Base-by-base conservation (phyloP, 1,140 invertebrate species). In the Melitaea cinxia region DNA sequence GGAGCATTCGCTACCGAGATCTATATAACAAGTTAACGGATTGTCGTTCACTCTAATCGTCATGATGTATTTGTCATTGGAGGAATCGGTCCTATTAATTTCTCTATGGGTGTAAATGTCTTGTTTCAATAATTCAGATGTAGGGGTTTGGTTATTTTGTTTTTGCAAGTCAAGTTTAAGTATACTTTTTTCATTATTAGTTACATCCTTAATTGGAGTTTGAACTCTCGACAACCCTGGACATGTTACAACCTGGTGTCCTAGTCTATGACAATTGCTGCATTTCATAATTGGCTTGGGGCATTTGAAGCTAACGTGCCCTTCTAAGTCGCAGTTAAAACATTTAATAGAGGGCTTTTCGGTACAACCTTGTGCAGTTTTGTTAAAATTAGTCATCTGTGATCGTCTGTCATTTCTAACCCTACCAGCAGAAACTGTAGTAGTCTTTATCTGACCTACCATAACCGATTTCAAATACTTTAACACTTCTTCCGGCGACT, bases 381-480 rank as follows among this genome's bases (percentile, higher is more conserved):
- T 33, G 30, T 33, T 9, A 14, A 0, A 37, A 0, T 37, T 15
- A 12, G 3, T 0, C 1, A 4, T 15, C 14, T 37, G 14, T 37
- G n/a, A n/a, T n/a, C n/a, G n/a, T 37, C n/a, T 4, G 2, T 2
- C 2, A 4, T 14, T 15, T 37, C n/a, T n/a, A n/a, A n/a, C n/a
- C n/a, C n/a, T n/a, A n/a, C n/a, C n/a, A n/a, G n/a, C n/a, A n/a
- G n/a, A n/a, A n/a, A n/a, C n/a, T n/a, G 0, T 4, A 3, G 14
- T 37, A 2, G 1, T 37, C n/a, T 15, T 37, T 37, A 1, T 15
- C 12, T 6, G 30, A 2, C 30, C 30, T 15, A 37, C n/a, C 12
- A 55, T 64, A 4, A 70, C 49, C 0, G 68, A 30, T 35, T 35
- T 68, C 24, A 74, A 62, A 37, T 65, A 70, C 54, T 50, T 52